Base-by-base conservation (phyloP, 2,888 invertebrate genomes). In the Incurvaria masculella region DNA sequence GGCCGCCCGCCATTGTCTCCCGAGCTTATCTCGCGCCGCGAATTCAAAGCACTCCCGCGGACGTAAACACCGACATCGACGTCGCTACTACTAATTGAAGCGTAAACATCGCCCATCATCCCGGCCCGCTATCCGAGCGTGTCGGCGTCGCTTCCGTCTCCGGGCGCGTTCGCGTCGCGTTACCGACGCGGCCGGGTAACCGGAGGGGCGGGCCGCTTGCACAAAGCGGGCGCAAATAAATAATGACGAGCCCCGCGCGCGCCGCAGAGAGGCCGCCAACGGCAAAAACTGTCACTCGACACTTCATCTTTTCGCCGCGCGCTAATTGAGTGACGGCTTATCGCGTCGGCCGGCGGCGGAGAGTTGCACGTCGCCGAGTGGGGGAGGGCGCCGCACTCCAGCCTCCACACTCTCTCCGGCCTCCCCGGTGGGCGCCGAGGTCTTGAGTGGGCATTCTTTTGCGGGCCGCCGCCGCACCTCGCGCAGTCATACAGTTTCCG, bases 181-280 rank as follows among this genome's bases (percentile, higher is more conserved):
- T 14, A 3, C 8, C 33, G 33, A 33, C 8, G 11, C 8, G 33
- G 3, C 33, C 11, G 11, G 33, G 11, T 33, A 33, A 11, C 33
- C 3, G 11, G 14, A 14, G 33, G 33, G 33, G 14, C 33, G 33
- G 58, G 66, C 66, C 69, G 71, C 72, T 70, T 64, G 71, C 71
- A 33, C 33, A 33, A 33, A 33, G 33, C 33, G 6, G 14, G 33
- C 33, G 11, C 55, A 58, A 59, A 55, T 63, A 58, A 63, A 62
- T 64, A 62, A 63, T 61, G 56, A 57, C 60, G 56, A 14, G 14
- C 14, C 14, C 33, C 23, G 23, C 23, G 56, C 55, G 55, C 51
- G 42, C 21, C 42, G 40, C 53, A 56, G 57, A 61, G 61, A 58
- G 58, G 57, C 55, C 56, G 17, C 42, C 23, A 33, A 33, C 33